Percentiles rank a stretch among this genome's conserved stretches.
These are phyloP conservation scores for Norana najaformis DNA, from an alignment of 2,888 invertebrate species.

Conservation along the genomic window DNA sequence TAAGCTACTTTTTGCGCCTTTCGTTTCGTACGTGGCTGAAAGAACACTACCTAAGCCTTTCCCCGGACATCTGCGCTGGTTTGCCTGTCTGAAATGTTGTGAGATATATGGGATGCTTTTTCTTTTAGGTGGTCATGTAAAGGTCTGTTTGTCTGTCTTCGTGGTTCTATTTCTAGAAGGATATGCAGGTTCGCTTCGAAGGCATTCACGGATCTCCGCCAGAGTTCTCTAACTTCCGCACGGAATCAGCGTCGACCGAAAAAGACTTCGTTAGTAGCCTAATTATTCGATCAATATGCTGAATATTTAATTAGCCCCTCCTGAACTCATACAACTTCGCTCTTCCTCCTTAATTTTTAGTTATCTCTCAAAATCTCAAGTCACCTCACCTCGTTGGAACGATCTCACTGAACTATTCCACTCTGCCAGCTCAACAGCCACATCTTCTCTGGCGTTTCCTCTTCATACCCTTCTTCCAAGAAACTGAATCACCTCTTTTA, in stretches of 20 bases:
- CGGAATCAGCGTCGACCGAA: not conserved
- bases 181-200: constrained; percentile 19
- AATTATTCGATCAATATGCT: not conserved
- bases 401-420: not conserved
- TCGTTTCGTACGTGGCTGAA: too few species aligned
- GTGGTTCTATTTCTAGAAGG: not conserved
- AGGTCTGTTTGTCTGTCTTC: not conserved
- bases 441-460: not conserved
- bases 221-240: constrained; percentile 19
- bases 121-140: not conserved
- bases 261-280: not conserved
- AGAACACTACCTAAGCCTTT: too few species aligned
- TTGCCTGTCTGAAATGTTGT: too few species aligned
- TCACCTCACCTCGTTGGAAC: not conserved
- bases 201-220: constrained; percentile 27
- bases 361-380: not conserved
- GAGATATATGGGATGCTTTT: too few species aligned
- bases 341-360: not conserved
- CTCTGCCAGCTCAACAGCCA: too few species aligned
- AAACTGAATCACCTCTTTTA: not conserved
- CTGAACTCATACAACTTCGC: not conserved
- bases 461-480: not conserved
- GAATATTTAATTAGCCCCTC: not conserved
- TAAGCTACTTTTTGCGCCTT: too few species aligned
- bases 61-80: too few species aligned